Base-by-base conservation (phyloP, 2,888 invertebrate genomes). In the Drosophila putrida region DNA sequence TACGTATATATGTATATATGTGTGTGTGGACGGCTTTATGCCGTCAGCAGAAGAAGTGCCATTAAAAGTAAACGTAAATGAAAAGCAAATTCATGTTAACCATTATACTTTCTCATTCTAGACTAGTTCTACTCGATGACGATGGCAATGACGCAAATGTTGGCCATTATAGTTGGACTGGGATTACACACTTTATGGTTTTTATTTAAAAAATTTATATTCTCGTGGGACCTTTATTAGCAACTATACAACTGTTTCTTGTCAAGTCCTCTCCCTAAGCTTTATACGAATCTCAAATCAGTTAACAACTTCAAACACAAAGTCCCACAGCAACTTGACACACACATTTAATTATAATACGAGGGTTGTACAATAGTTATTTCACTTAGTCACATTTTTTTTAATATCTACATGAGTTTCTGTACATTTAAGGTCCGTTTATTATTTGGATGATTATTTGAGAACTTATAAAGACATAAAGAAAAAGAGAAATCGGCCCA, bases 131-230 rank as follows among this genome's bases (percentile, higher is more conserved):
- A 15, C 49, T 27, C 28, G 13, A n/a, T 33, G 33, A 38, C 28
- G 13, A n/a, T 33, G 33, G 43, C 55, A 49, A 53, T 84, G 85
- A 70, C 85, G 85, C 75, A 84, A 70, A 69, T 55, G 55, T 46
- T 50, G 46, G 43, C 58, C 62, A 44, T 50, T 50, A 44, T 28
- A 58, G 54, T 64, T 25, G 41, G 41, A 15, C 70, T 51, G 54
- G 44, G 33, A 35, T 63, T 39, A 59, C 31, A 59, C 31, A 51
- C 13, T 72, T 59, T 49, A 70, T 71, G 68, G 61, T 60, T 60
- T 69, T 78, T 67, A 69, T 64, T 71, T 69, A 38, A 71, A 81
- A 66, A 81, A 66, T 63, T 72, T 80, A 43, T 50, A 75, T 60
- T 41, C 59, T 10, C 71, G 69, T 77, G 81, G 43, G 76, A 69